Percentiles rank a stretch among this genome's conserved stretches.
Conservation (phyloP, 2,888 invertebrate genomes). For the Geophilus truncorum region DNA sequence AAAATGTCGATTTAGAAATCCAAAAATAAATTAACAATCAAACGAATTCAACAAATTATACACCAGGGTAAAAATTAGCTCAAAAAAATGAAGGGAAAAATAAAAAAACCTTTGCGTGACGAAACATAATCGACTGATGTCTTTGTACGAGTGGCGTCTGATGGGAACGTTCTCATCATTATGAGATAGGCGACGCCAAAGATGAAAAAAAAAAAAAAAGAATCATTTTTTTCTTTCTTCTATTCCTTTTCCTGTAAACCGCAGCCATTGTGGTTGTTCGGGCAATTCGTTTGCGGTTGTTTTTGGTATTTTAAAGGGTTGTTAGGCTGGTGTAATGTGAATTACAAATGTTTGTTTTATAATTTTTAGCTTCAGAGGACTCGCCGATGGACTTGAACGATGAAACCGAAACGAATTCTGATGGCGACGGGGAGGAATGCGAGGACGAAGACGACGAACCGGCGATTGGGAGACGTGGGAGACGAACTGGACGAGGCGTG, state of each 20-base stretch:
- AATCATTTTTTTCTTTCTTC: not conserved
- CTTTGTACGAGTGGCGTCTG: not conserved
- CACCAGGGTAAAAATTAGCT: not conserved
- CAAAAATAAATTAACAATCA: not conserved
- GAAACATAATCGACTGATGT: not conserved
- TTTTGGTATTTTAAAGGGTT: not conserved
- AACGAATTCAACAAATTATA: not conserved
- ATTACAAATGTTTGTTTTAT: no score
- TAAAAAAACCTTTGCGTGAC: not conserved
- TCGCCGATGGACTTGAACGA: not conserved
- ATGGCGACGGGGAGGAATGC: conserved; percentile 41
- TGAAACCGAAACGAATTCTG: conserved; percentile 36
- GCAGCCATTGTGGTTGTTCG: not conserved
- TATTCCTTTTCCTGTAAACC: not conserved
- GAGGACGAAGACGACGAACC: conserved; percentile 40
- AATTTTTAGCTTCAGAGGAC: not conserved
- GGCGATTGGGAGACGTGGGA: conserved; percentile 50
- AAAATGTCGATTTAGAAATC: not conserved
- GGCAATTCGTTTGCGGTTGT: not conserved
- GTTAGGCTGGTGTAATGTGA: no score
- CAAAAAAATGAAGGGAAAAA: not conserved
- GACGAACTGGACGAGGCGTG: conserved; percentile 54
- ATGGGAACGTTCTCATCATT: not conserved
- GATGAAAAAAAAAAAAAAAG: not conserved
- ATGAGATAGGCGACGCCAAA: not conserved